Percentiles rank a stretch among this genome's conserved stretches.
phyloP scores from a whole-genome alignment of 2,113 vertebrate species.

The Canis aureus region DNA sequence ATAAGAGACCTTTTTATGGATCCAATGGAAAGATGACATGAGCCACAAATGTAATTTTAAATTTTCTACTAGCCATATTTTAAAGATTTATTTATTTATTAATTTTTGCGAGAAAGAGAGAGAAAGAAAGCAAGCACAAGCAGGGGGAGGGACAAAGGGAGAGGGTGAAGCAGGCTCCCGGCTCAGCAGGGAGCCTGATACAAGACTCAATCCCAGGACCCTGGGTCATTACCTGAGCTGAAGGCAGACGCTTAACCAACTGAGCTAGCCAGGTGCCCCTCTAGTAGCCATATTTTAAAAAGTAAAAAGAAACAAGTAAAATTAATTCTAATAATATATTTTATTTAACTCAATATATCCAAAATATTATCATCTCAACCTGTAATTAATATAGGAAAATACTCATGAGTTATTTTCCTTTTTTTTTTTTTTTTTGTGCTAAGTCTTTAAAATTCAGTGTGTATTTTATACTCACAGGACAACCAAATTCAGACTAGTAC shows the following conservation, averaged over 20 bases:
- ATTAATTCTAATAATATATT: not conserved
- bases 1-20: not conserved
- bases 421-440: slow-evolving; percentile 21
- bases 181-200: too few relatives aligned
- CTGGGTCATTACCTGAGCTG: too few relatives aligned
- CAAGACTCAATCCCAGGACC: too few relatives aligned
- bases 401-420: not conserved
- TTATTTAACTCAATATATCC: not conserved
- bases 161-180: too few relatives aligned
- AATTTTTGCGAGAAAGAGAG: too few relatives aligned
- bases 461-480: not conserved
- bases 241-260: too few relatives aligned
- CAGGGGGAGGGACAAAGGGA: too few relatives aligned
- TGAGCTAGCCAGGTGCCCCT: not conserved
- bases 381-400: not conserved
- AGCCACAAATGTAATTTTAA: not conserved
- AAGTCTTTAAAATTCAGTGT: slow-evolving; percentile 10
- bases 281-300: not conserved
- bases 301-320: not conserved
- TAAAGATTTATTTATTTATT: not conserved
- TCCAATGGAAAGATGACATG: not conserved
- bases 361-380: not conserved
- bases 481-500: not conserved
- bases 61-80: not conserved
- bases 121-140: too few relatives aligned